Conservation (phyloP, 2,113 vertebrate genomes). For the Phalacrocorax pelagicus region DNA sequence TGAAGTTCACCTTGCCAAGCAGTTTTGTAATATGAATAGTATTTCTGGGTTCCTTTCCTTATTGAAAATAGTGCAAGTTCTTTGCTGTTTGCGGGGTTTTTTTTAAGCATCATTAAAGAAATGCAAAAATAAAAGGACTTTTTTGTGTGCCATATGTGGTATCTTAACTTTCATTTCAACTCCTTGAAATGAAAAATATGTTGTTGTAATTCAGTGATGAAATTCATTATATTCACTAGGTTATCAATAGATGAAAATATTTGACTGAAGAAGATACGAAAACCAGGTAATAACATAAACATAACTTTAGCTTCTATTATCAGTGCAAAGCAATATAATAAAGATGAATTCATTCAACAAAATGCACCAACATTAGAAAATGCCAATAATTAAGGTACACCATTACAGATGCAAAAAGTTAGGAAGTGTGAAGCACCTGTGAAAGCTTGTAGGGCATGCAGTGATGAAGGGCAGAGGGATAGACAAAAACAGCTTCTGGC, state of each 20-base stretch:
- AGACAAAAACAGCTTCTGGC: constrained; percentile 91
- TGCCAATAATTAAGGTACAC: constrained; percentile 21
- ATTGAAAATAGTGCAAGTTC: not conserved
- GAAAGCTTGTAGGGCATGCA: constrained; percentile 63
- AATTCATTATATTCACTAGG: not conserved
- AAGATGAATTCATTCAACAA: not conserved
- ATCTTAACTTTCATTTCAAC: not conserved
- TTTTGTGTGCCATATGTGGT: not conserved
- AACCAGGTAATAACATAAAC: not conserved
- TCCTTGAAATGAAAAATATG: not conserved
- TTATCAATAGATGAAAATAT: not conserved
- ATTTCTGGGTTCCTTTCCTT: not conserved
- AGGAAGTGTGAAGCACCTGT: constrained; percentile 58
- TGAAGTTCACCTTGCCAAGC: not conserved
- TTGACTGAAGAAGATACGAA: not conserved
- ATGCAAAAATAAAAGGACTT: not conserved
- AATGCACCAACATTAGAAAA: constrained; percentile 11
- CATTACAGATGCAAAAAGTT: constrained; percentile 29
- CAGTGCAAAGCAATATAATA: not conserved
- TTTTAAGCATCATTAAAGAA: not conserved
- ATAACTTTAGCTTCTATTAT: constrained; percentile 14
- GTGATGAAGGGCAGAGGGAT: constrained; percentile 65
- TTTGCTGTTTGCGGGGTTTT: not conserved
- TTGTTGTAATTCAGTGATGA: not conserved
- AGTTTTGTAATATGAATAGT: not conserved